phyloP scores from a whole-genome alignment of 2,888 invertebrate genomes.

The Hipparchia sbordonii region DNA sequence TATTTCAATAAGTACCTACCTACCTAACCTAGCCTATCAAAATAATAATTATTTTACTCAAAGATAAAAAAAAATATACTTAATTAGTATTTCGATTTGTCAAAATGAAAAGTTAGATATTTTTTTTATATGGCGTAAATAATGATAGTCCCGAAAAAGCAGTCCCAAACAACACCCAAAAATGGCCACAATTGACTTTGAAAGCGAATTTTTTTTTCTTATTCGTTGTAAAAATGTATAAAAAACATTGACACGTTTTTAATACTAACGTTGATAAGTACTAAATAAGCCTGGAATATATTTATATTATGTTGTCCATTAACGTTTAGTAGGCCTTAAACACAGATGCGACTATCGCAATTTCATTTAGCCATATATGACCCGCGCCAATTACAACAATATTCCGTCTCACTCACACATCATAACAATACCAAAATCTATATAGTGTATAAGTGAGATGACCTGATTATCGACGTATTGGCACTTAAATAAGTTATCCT shows the following conservation, averaged over 20 bases:
- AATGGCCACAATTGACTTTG: conserved; percentile 5
- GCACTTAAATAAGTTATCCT: conserved; percentile 50
- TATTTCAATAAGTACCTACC: too few species aligned
- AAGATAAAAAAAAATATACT: neutral
- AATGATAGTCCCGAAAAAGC: neutral
- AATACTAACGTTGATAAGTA: conserved; percentile 67
- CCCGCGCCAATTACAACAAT: conserved; percentile 15
- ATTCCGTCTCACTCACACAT: neutral
- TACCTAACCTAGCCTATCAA: too few species aligned
- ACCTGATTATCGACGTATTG: conserved; percentile 33
- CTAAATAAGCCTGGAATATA: conserved; percentile 44
- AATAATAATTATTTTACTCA: neutral
- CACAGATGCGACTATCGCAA: conserved; percentile 4
- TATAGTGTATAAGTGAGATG: neutral
- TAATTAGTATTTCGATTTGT: too few species aligned
- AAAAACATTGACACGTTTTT: conserved; percentile 64
- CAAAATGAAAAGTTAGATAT: neutral
- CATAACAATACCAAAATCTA: neutral
- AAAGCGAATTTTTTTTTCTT: conserved; percentile 12
- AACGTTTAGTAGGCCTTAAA: conserved; percentile 35
- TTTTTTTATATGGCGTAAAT: neutral
- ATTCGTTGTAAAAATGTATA: conserved; percentile 73
- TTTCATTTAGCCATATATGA: neutral
- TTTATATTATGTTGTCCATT: conserved; percentile 33
- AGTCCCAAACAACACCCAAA: neutral